Percentiles rank a stretch among this genome's conserved stretches.
These are phyloP conservation scores for Cremastobaeus sp. DNA, from an alignment of 2,888 invertebrate species.

Conservation along the genomic window DNA sequence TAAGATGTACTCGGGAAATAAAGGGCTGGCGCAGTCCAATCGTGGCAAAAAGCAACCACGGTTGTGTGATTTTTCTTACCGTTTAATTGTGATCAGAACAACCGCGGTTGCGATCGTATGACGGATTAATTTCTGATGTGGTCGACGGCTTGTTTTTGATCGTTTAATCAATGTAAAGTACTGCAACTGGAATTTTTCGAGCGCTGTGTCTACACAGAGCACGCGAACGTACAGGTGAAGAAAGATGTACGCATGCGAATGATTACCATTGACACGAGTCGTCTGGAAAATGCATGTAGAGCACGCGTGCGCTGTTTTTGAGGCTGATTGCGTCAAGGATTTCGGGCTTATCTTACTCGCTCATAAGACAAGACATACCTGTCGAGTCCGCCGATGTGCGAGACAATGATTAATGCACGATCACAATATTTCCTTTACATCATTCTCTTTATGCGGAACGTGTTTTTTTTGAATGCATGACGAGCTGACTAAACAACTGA, in stretches of 20 bases:
- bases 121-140: no score
- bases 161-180: no score
- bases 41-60: no score
- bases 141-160: no score
- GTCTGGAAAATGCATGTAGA: conserved; percentile 29
- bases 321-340: conserved; percentile 26
- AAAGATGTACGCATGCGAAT: background rate
- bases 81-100: no score
- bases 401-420: conserved; percentile 38
- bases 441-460: conserved; percentile 22
- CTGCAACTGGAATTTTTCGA: no score
- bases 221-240: no score
- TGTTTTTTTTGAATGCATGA: conserved; percentile 36
- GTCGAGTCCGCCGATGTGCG: conserved; percentile 8
- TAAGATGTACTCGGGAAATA: conserved; percentile 51
- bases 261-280: conserved; percentile 3
- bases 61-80: no score
- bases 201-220: no score
- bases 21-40: no score
- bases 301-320: conserved; percentile 29
- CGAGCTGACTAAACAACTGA: conserved; percentile 34
- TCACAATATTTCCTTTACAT: conserved; percentile 29
- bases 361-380: conserved; percentile 38
- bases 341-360: conserved; percentile 32
- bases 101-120: no score